These are phyloP conservation scores for Nomada fabriciana DNA, from an alignment of 2,888 invertebrate species.

Conservation along the genomic window DNA sequence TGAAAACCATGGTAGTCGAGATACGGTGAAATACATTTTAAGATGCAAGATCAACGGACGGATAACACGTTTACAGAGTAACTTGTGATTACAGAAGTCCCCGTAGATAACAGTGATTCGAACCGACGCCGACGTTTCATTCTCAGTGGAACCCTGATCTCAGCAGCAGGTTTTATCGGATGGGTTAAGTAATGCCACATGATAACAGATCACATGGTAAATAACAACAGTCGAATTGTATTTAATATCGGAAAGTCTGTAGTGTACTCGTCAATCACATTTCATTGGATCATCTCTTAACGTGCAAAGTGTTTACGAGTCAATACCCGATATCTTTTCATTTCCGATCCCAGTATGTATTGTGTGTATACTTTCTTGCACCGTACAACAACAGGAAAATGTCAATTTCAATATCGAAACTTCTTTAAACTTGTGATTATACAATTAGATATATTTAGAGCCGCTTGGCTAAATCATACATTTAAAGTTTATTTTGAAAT, in stretches of 20 bases:
- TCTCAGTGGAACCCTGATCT: constrained; percentile 16
- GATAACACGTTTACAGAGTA: constrained; percentile 63
- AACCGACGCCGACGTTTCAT: constrained; percentile 21
- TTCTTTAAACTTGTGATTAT: too few relatives aligned
- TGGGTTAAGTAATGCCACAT: constrained; percentile 11
- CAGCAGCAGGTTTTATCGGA: constrained; percentile 37
- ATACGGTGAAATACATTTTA: constrained; percentile 41
- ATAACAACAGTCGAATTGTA: not conserved
- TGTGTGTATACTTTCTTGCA: too few relatives aligned
- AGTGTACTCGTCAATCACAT: not conserved
- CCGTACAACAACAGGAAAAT: too few relatives aligned
- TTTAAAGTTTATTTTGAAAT: too few relatives aligned
- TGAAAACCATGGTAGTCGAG: constrained; percentile 19
- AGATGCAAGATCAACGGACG: constrained; percentile 47
- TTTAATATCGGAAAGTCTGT: not conserved
- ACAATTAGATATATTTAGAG: too few relatives aligned
- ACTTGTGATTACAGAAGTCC: constrained; percentile 24
- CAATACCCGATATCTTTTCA: too few relatives aligned
- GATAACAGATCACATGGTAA: constrained; percentile 55
- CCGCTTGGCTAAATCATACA: too few relatives aligned
- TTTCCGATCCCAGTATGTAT: too few relatives aligned
- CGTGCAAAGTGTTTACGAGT: too few relatives aligned
- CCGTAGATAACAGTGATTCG: constrained; percentile 55
- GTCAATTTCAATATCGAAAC: too few relatives aligned
- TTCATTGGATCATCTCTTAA: not conserved